phyloP scores from a whole-genome alignment of 2,888 invertebrate genomes.

The Ganaspis brasiliensis region DNA sequence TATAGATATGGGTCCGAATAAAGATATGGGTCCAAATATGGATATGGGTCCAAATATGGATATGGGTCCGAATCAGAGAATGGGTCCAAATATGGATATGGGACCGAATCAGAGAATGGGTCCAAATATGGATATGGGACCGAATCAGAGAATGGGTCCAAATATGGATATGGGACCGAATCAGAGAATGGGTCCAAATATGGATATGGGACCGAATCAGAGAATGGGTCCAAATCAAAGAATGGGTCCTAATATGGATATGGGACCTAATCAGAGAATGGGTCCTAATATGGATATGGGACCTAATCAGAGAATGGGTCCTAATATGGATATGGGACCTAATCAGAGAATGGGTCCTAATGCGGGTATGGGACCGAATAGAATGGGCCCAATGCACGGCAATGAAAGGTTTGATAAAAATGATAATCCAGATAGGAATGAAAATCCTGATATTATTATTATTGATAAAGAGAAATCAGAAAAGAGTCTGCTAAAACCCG shows the following conservation, averaged over 20 bases:
- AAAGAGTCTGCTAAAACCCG: neutral
- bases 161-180: neutral
- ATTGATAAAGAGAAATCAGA: slow-evolving; percentile 8
- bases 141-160: neutral
- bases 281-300: neutral
- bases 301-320: neutral
- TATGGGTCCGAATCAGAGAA: neutral
- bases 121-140: too few relatives aligned
- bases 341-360: neutral
- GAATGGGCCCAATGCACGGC: neutral
- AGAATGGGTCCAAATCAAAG: neutral
- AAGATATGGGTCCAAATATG: neutral
- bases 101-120: neutral
- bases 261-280: neutral
- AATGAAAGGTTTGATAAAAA: neutral
- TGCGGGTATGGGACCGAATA: neutral
- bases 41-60: too few relatives aligned
- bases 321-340: too few relatives aligned
- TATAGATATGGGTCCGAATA: too few relatives aligned
- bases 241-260: neutral
- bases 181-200: neutral
- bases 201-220: neutral
- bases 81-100: neutral
- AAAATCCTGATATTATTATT: neutral
- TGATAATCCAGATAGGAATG: neutral